Evolutionary conservation across 2,113 vertebrate genomes (phyloP).

Genomic region (Merops nubicus): DNA sequence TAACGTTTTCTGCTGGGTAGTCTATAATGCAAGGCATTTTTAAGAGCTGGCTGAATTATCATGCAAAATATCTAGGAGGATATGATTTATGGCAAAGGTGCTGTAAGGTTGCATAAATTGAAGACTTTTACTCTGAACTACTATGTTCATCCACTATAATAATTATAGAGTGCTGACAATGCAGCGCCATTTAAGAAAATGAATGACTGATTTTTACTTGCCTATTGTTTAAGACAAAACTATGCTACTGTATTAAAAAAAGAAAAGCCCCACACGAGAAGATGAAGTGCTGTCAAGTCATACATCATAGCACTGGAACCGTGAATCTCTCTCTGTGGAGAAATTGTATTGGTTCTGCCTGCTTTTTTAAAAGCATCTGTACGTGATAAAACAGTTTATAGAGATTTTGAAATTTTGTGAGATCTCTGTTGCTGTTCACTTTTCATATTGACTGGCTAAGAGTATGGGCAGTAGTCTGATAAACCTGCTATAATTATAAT

Average conservation of each 20-base stretch:
- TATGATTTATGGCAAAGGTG: constrained; percentile 35
- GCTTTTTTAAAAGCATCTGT: not conserved
- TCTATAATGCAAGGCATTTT: not conserved
- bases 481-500: not conserved
- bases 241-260: constrained; percentile 15
- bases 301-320: constrained; percentile 56
- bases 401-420: not conserved
- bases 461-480: not conserved
- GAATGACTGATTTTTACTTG: constrained; percentile 13
- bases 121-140: constrained; percentile 26
- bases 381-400: not conserved
- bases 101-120: not conserved
- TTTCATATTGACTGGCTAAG: not conserved
- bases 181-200: constrained; percentile 11
- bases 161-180: constrained; percentile 58
- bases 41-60: constrained; percentile 26
- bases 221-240: constrained; percentile 70
- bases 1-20: not conserved
- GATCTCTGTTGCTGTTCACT: not conserved
- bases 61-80: constrained; percentile 8
- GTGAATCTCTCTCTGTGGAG: constrained; percentile 8
- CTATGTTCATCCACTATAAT: not conserved
- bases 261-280: not conserved
- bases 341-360: not conserved
- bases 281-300: constrained; percentile 71